Conservation (phyloP, 37 sponge, comb jelly and placozoan genomes). For the Hormiphora californensis region DNA sequence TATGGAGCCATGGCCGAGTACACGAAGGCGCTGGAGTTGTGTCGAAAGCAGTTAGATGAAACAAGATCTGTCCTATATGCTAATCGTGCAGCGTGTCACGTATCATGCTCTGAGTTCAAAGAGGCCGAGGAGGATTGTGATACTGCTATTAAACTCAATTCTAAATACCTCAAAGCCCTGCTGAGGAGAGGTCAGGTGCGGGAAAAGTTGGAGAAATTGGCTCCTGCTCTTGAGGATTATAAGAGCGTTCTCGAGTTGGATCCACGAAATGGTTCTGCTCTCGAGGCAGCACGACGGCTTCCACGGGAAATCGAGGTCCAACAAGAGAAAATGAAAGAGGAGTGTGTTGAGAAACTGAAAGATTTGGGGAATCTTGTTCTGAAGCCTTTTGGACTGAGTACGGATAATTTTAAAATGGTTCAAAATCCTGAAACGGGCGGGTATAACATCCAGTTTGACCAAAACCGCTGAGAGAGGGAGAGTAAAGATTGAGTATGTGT, state of each 20-base stretch:
- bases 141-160: slow-evolving; percentile 67
- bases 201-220: slow-evolving; percentile 82
- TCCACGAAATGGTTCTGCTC: slow-evolving; percentile 58
- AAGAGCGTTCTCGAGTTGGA: slow-evolving; percentile 72
- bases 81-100: slow-evolving; percentile 28
- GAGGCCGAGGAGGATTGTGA: slow-evolving; percentile 47
- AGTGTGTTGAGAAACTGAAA: slow-evolving; percentile 70
- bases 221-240: slow-evolving; percentile 82
- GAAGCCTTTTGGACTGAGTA: slow-evolving; percentile 92
- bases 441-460: slow-evolving; percentile 83
- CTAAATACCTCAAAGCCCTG: slow-evolving; percentile 73
- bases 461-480: too few species aligned
- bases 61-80: neutral
- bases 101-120: neutral
- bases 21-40: neutral
- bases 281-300: slow-evolving; percentile 70
- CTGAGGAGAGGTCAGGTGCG: slow-evolving; percentile 72
- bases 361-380: slow-evolving; percentile 86
- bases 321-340: slow-evolving; percentile 87
- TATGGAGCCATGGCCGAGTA: neutral
- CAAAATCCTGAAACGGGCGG: slow-evolving; percentile 89
- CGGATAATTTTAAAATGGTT: slow-evolving; percentile 82
- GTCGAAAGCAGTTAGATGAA: slow-evolving; percentile 7
- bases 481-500: too few species aligned
- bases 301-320: slow-evolving; percentile 84